These are phyloP conservation scores for Trachymyrmex cornetzi DNA, from an alignment of 1,140 invertebrate genomes.

Conservation along the genomic window DNA sequence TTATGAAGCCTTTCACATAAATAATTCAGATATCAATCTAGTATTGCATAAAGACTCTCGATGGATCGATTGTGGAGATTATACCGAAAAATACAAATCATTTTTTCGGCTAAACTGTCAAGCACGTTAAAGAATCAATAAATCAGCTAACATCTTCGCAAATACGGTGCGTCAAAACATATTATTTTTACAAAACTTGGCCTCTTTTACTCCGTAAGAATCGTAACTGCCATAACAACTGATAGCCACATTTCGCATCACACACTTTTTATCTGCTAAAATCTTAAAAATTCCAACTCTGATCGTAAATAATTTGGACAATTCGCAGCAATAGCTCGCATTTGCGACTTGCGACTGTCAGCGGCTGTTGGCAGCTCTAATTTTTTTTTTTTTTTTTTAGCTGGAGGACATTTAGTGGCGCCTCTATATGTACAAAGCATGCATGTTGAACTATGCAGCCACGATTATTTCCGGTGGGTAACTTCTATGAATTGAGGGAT, in stretches of 20 bases:
- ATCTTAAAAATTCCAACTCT: too few species aligned
- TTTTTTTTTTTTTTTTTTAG: background rate
- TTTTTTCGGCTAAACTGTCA: constrained; percentile 4
- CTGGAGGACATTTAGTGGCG: too few species aligned
- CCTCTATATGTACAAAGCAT: too few species aligned
- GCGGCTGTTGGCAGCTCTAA: background rate
- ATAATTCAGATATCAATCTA: constrained; percentile 33
- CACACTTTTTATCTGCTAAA: too few species aligned
- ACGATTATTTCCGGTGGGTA: too few species aligned
- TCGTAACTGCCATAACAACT: constrained; percentile 24
- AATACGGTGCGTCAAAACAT: background rate
- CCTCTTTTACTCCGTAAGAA: background rate
- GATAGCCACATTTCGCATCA: background rate
- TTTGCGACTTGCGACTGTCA: too few species aligned
- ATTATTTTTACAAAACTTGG: background rate
- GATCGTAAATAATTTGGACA: background rate
- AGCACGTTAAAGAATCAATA: constrained; percentile 9
- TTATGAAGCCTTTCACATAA: constrained; percentile 38
- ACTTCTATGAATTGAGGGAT: too few species aligned
- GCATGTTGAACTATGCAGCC: too few species aligned
- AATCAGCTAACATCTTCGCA: constrained; percentile 7
- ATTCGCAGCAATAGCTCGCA: background rate
- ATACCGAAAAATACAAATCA: constrained; percentile 19
- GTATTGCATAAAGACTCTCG: background rate
- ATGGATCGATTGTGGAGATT: background rate